These are phyloP conservation scores for Heteropelma amictum DNA, from an alignment of 2,888 invertebrate species.

Conservation along the genomic window DNA sequence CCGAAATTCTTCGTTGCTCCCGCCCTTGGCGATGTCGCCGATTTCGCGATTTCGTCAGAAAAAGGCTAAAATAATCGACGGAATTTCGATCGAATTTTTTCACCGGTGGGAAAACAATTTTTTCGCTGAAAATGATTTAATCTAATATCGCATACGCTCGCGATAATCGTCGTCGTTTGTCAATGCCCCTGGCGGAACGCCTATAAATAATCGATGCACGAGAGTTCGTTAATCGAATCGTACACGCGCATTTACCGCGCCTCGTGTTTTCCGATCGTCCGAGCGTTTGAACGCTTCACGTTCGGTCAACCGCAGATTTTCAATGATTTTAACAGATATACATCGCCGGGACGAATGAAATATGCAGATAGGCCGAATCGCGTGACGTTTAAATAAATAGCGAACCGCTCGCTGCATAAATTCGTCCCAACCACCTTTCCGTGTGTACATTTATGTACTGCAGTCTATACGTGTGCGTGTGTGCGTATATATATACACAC, in stretches of 20 bases:
- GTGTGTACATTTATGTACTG: no score
- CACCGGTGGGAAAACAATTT: no score
- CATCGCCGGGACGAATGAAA: conserved; percentile 49
- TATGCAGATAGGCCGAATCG: conserved; percentile 34
- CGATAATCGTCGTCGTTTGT: conserved; percentile 20
- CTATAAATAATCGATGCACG: conserved; percentile 40
- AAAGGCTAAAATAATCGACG: neutral
- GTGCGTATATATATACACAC: no score
- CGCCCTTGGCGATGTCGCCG: neutral
- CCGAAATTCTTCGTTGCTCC: no score
- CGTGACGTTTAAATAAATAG: neutral
- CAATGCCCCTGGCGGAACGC: conserved; percentile 24
- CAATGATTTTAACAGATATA: conserved; percentile 48
- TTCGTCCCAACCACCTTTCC: no score
- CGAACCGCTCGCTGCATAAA: no score
- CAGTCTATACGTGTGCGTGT: no score
- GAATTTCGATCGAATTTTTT: neutral
- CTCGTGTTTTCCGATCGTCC: neutral
- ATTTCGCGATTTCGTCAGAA: neutral
- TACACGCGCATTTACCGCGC: neutral
- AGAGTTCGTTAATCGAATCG: conserved; percentile 8
- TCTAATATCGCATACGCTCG: neutral
- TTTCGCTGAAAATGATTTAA: conserved; percentile 11
- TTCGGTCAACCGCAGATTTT: conserved; percentile 46
- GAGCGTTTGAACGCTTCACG: conserved; percentile 25